Evolutionary conservation across 2,113 vertebrate species (phyloP).

Genomic region (Sisor rabdophorus): DNA sequence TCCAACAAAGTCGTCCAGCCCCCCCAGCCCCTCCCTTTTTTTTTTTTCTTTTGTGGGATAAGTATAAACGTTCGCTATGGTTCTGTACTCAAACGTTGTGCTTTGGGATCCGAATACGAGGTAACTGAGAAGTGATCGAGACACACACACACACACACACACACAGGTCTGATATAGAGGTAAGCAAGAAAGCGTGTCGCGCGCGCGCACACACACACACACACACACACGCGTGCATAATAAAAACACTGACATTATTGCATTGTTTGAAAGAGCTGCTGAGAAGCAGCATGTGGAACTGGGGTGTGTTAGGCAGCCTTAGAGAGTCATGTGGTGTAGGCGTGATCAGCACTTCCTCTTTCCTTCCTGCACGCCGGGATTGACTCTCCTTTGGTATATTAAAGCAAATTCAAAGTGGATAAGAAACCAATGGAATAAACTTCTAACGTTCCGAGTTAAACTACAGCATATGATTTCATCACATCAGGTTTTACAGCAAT

Average conservation of each 20-base stretch:
- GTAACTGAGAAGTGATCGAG: constrained; percentile 24
- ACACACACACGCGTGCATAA: not conserved
- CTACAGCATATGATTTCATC: too few species aligned
- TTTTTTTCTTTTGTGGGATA: not conserved
- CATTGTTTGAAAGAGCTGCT: constrained; percentile 13
- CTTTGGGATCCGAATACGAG: constrained; percentile 35
- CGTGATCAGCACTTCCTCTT: constrained; percentile 7
- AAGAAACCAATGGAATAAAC: not conserved
- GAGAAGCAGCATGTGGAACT: constrained; percentile 24
- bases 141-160: too few species aligned
- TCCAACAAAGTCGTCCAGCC: not conserved
- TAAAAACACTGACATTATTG: constrained; percentile 35
- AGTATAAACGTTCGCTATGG: not conserved
- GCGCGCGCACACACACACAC: not conserved
- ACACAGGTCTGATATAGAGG: not conserved
- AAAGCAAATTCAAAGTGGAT: not conserved
- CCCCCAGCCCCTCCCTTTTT: too few species aligned
- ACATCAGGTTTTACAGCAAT: too few species aligned
- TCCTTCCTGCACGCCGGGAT: not conserved
- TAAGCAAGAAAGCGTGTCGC: not conserved
- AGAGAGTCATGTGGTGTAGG: not conserved
- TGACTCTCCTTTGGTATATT: not conserved
- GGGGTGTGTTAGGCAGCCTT: constrained; percentile 8
- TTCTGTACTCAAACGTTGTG: constrained; percentile 8
- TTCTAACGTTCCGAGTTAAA: too few species aligned